These are phyloP conservation scores for Anser brachyrhynchus DNA, from an alignment of 2,113 vertebrate species.

Conservation along the genomic window DNA sequence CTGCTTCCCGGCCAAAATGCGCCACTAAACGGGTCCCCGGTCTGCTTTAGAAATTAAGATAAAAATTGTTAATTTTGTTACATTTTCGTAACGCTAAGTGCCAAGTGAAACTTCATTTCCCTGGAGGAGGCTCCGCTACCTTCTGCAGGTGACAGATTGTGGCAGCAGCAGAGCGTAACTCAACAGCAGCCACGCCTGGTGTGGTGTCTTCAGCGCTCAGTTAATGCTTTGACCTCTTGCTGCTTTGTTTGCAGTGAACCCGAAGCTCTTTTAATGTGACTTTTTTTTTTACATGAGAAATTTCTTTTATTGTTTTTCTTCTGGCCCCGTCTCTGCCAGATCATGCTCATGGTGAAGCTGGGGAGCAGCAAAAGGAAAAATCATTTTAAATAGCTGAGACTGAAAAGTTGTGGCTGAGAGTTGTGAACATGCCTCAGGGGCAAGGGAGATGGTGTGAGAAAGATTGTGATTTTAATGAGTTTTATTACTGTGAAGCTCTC, in stretches of 20 bases:
- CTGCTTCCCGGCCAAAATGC: not conserved
- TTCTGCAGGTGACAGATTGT: not conserved
- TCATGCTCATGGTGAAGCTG: not conserved
- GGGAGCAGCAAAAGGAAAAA: not conserved
- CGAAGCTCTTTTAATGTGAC: conserved; percentile 4
- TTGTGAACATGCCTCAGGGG: accelerated
- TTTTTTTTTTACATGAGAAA: not conserved
- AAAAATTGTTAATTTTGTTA: not conserved
- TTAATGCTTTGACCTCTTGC: not conserved
- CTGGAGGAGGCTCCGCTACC: not conserved
- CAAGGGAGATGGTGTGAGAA: not conserved
- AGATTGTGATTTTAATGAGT: accelerated
- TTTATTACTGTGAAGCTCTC: not conserved
- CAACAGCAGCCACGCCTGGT: not conserved
- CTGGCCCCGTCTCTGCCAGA: not conserved
- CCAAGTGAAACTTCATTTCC: conserved; percentile 44
- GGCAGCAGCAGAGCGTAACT: not conserved
- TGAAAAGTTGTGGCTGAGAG: not conserved
- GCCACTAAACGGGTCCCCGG: not conserved
- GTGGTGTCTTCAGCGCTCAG: not conserved
- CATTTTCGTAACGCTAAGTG: conserved; percentile 66
- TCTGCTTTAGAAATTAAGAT: not conserved
- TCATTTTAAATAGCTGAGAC: not conserved
- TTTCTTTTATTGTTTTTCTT: not conserved
- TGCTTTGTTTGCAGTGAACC: conserved; percentile 51